These are phyloP conservation scores for Beroe forskalii DNA, from an alignment of 37 sponge, comb jelly and placozoan species.

Conservation along the genomic window DNA sequence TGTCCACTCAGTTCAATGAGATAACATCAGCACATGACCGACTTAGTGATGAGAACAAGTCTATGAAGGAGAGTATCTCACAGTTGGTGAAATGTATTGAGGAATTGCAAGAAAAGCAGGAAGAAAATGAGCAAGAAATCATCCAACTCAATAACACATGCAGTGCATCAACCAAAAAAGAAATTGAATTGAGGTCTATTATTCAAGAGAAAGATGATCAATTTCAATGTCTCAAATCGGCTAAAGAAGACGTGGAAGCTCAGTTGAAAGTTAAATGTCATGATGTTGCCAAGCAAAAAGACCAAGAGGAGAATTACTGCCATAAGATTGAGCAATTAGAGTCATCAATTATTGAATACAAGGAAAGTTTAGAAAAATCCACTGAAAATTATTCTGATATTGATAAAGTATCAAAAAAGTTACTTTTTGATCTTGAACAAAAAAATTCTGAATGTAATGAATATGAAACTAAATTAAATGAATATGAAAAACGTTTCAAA, in stretches of 20 bases:
- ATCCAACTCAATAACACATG: neutral
- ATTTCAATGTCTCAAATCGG: neutral
- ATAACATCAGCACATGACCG: constrained; percentile 22
- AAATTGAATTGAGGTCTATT: neutral
- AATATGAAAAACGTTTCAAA: neutral
- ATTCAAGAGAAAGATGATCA: constrained; percentile 24
- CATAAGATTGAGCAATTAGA: neutral
- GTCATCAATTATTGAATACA: neutral
- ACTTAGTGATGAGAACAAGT: neutral
- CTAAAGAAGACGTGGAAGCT: neutral
- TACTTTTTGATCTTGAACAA: neutral
- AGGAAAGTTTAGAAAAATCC: neutral
- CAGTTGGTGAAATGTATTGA: constrained; percentile 45
- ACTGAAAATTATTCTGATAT: neutral
- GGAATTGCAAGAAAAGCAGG: constrained; percentile 39
- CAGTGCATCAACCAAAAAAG: neutral
- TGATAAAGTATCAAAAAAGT: neutral
- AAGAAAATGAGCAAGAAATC: constrained; percentile 8
- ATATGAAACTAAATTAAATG: neutral
- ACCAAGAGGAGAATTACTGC: neutral
- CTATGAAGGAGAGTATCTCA: constrained; percentile 2
- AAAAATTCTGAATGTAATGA: neutral
- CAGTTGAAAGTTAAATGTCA: neutral
- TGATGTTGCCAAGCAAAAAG: neutral
- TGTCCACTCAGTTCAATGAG: constrained; percentile 50